A percentile compares a stretch with the other conserved stretches of the same genome.
Conservation (phyloP, 2,113 vertebrate genomes). For the Semnornis frantzii region DNA sequence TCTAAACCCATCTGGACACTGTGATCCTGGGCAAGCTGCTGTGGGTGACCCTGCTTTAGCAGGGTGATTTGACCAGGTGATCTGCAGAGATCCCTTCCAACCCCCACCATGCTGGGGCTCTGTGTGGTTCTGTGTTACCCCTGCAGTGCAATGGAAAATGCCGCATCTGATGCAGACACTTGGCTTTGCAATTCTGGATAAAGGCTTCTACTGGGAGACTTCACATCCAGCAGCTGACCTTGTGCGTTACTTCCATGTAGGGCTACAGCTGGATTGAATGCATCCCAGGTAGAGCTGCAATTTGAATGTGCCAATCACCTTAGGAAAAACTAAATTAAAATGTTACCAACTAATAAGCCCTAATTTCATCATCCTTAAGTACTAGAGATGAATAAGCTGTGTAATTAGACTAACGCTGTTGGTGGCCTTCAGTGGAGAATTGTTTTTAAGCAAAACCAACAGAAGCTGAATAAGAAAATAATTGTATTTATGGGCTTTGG, state of each 20-base stretch:
- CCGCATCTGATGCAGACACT: neutral
- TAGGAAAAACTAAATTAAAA: neutral
- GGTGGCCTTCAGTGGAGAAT: neutral
- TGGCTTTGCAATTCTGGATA: neutral
- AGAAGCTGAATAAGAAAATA: neutral
- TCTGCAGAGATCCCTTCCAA: too few relatives aligned
- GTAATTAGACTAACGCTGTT: neutral
- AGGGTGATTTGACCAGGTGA: too few relatives aligned
- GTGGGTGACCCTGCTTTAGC: too few relatives aligned
- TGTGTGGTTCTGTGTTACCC: neutral
- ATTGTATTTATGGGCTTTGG: neutral
- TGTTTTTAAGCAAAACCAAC: neutral
- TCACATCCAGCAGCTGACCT: neutral
- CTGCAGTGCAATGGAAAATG: neutral
- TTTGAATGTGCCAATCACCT: neutral
- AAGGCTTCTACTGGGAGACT: neutral
- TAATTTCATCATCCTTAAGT: constrained; percentile 25
- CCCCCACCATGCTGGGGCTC: too few relatives aligned
- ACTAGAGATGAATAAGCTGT: neutral
- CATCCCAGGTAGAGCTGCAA: neutral
- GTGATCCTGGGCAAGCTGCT: too few relatives aligned
- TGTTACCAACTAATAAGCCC: neutral
- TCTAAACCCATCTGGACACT: too few relatives aligned
- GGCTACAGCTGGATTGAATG: neutral
- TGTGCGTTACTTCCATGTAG: fast-evolving